Percentiles rank a stretch among this genome's conserved stretches.
Evolutionary conservation across 1,140 invertebrate species (phyloP).

Genomic region (Polyergus mexicanus): DNA sequence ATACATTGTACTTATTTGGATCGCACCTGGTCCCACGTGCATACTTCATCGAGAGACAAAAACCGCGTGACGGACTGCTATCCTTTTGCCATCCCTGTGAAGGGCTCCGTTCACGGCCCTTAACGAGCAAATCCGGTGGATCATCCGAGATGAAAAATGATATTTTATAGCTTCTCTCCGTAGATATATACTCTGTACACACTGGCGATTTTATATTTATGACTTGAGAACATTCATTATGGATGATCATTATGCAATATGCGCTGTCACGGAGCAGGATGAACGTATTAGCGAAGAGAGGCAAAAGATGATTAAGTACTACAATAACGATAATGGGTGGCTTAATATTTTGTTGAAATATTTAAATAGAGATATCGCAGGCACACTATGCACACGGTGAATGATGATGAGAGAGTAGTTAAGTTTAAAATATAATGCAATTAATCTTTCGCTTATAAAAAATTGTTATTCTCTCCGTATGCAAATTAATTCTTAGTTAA

Average conservation of each 20-base stretch:
- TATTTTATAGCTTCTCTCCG: not conserved
- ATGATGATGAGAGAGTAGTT: not conserved
- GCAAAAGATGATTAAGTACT: constrained; percentile 40
- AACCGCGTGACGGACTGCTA: not conserved
- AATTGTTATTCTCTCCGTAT: not conserved
- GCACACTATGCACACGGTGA: not conserved
- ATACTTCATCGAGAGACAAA: constrained; percentile 27
- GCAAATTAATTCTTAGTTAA: constrained; percentile 21
- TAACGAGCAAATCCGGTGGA: not conserved
- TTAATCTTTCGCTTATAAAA: constrained; percentile 9
- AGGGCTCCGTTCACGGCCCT: constrained; percentile 1
- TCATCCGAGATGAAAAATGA: constrained; percentile 19
- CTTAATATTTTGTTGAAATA: constrained; percentile 49
- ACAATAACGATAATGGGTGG: constrained; percentile 27
- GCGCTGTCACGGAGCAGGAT: constrained; percentile 34
- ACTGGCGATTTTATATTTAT: constrained; percentile 40
- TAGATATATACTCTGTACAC: not conserved
- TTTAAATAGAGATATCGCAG: constrained; percentile 13
- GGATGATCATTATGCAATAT: constrained; percentile 27
- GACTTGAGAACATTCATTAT: constrained; percentile 11
- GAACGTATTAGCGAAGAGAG: constrained; percentile 34
- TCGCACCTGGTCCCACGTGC: constrained; percentile 33
- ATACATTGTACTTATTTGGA: not conserved
- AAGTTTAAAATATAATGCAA: constrained; percentile 14
- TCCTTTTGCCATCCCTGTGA: not conserved